Conservation (phyloP, 1,140 invertebrate genomes). For the Scylla paramamosain region DNA sequence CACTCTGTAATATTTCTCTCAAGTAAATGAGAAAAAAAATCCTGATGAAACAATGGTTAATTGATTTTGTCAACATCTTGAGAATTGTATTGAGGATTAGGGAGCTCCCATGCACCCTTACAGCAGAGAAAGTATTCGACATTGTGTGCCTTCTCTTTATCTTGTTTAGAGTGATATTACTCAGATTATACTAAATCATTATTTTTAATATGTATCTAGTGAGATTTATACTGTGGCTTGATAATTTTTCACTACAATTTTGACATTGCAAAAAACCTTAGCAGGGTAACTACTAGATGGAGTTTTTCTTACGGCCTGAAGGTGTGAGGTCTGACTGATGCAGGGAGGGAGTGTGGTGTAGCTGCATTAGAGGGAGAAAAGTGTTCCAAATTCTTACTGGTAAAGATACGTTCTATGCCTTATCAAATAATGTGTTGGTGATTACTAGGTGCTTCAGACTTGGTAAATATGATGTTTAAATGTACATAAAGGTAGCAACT, state of each 20-base stretch:
- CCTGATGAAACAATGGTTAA: background rate
- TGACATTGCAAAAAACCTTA: background rate
- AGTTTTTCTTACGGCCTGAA: background rate
- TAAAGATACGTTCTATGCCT: too few relatives aligned
- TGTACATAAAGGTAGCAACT: too few relatives aligned
- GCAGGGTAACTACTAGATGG: background rate
- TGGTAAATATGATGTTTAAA: too few relatives aligned
- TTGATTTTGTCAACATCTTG: background rate
- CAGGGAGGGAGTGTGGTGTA: too few relatives aligned
- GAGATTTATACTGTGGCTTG: background rate
- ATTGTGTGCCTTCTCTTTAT: background rate
- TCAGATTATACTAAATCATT: background rate
- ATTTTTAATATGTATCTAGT: background rate
- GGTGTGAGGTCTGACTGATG: background rate
- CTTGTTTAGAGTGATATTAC: slow-evolving; percentile 15
- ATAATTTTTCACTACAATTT: background rate
- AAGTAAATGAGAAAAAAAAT: background rate
- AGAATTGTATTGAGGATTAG: background rate
- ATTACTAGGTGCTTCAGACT: too few relatives aligned
- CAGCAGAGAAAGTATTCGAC: background rate
- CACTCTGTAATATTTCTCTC: slow-evolving; percentile 42
- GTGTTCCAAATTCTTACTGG: too few relatives aligned
- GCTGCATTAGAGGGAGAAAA: too few relatives aligned
- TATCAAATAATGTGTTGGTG: too few relatives aligned
- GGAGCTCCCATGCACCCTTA: background rate